Percentiles rank a stretch among this genome's conserved stretches.
phyloP scores from a whole-genome alignment of 2,888 invertebrate species.

The Tetropium fuscum region DNA sequence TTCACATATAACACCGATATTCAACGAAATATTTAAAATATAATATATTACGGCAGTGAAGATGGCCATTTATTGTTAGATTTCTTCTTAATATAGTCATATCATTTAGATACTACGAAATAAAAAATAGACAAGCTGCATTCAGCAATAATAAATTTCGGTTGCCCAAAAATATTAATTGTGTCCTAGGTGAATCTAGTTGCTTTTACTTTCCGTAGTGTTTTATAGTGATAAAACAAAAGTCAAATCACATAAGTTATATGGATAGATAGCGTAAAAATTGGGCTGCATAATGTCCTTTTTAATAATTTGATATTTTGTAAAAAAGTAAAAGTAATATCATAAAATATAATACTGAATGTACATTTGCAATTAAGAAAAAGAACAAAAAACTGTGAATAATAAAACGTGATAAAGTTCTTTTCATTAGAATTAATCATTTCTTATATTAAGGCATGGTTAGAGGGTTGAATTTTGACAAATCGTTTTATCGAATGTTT shows the following conservation, averaged over 20 bases:
- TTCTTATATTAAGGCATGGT: neutral
- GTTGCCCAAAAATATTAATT: too few species aligned
- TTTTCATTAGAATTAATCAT: neutral
- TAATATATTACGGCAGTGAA: too few species aligned
- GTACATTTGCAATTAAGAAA: neutral
- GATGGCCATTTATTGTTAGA: too few species aligned
- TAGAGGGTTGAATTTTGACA: too few species aligned
- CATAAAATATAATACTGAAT: neutral
- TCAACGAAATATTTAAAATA: too few species aligned
- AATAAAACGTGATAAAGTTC: too few species aligned
- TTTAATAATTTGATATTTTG: neutral
- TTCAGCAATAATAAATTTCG: too few species aligned
- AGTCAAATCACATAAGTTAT: neutral
- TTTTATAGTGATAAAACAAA: neutral
- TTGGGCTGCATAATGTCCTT: neutral
- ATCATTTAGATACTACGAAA: too few species aligned
- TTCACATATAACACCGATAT: too few species aligned
- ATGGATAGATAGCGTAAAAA: neutral
- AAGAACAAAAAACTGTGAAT: neutral
- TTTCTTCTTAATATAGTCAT: too few species aligned
- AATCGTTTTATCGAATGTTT: neutral
- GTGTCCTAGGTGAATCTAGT: neutral
- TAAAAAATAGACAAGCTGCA: too few species aligned
- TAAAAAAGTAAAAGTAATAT: neutral
- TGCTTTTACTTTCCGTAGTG: neutral